A percentile compares a stretch with the other conserved stretches of the same genome.
Evolutionary conservation across 2,113 vertebrate genomes (phyloP).

Genomic region (Himantopus leucocephalus): DNA sequence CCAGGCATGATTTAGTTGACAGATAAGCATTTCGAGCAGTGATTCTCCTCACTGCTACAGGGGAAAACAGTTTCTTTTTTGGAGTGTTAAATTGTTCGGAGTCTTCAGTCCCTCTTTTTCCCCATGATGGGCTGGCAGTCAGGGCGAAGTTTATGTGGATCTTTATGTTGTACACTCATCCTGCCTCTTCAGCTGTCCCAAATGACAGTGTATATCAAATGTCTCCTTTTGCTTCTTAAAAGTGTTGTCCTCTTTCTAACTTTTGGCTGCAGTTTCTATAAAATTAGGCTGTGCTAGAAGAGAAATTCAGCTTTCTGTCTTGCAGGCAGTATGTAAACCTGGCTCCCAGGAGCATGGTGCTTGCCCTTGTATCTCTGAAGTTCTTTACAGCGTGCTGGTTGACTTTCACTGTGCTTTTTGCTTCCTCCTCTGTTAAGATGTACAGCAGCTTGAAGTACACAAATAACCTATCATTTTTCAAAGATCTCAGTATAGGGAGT

Average conservation of each 20-base stretch:
- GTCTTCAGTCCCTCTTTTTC: background rate
- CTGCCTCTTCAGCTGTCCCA: background rate
- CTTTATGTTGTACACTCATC: background rate
- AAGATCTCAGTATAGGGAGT: background rate
- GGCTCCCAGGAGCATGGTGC: background rate
- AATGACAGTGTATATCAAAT: background rate
- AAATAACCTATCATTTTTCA: background rate
- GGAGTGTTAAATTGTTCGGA: background rate
- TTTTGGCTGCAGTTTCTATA: background rate
- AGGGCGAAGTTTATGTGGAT: background rate
- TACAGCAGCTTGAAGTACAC: background rate
- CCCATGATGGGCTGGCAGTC: background rate
- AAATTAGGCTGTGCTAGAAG: background rate
- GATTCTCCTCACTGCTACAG: background rate
- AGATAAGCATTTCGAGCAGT: background rate
- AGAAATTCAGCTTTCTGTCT: background rate
- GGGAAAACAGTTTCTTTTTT: background rate
- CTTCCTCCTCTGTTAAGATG: background rate
- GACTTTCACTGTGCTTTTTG: background rate
- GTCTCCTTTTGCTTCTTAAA: background rate
- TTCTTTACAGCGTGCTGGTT: background rate
- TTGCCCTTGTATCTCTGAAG: background rate
- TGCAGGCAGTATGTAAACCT: background rate
- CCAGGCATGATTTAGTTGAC: background rate
- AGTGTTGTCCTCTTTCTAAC: background rate